These are phyloP conservation scores for Zonotrichia leucophrys DNA, from an alignment of 2,113 vertebrate genomes.

Conservation along the genomic window DNA sequence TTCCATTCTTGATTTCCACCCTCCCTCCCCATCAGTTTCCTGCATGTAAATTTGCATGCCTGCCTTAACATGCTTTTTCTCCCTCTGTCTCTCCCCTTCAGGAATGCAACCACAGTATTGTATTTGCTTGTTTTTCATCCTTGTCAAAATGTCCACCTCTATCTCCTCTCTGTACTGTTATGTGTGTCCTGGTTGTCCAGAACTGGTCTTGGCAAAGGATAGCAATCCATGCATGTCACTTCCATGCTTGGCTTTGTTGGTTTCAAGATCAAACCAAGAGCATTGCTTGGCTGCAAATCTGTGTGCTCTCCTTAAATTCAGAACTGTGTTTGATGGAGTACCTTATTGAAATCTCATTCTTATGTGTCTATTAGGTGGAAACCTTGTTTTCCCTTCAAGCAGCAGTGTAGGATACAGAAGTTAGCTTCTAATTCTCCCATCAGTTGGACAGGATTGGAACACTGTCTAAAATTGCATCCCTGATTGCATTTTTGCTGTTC, in stretches of 20 bases:
- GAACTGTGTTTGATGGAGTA: neutral
- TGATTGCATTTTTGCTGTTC: neutral
- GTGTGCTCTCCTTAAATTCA: neutral
- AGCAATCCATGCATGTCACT: neutral
- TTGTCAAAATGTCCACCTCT: neutral
- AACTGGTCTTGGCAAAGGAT: neutral
- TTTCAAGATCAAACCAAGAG: neutral
- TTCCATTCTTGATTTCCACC: neutral
- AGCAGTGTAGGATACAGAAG: neutral
- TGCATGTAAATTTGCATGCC: neutral
- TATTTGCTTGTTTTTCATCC: neutral
- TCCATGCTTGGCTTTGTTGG: neutral
- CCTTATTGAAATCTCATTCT: neutral
- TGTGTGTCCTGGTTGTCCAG: neutral
- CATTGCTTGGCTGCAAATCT: neutral
- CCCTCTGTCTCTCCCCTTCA: neutral
- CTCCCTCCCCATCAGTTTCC: accelerated
- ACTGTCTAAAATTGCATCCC: neutral
- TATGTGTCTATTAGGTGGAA: accelerated
- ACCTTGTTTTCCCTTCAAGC: neutral
- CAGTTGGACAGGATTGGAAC: neutral
- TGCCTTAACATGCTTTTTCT: neutral
- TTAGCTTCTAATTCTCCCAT: neutral
- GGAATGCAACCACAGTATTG: neutral
- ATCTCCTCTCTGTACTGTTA: neutral